A percentile compares a stretch with the other conserved stretches of the same genome.
Evolutionary conservation across 1,140 invertebrate species (phyloP).

Genomic region (Microplitis demolitor): DNA sequence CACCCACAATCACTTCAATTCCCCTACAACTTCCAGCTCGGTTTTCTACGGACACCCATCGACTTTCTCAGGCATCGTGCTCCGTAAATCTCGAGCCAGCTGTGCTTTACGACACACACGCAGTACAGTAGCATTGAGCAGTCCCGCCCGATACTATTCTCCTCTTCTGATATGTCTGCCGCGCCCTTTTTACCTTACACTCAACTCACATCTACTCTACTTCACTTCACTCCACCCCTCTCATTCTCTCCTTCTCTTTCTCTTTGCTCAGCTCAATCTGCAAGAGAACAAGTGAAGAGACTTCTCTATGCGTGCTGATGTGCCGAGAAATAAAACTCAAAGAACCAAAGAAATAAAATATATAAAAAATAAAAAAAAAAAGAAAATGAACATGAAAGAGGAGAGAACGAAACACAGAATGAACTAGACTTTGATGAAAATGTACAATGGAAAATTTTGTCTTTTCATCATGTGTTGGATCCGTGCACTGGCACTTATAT

Average conservation of each 20-base stretch:
- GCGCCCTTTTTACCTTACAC: background rate
- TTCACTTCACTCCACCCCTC: background rate
- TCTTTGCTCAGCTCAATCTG: no score
- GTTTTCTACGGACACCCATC: conserved; percentile 5
- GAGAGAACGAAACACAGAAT: no score
- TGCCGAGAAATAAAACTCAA: conserved; percentile 3
- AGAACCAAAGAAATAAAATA: background rate
- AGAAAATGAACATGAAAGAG: background rate
- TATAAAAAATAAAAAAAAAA: background rate
- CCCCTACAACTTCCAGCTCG: background rate
- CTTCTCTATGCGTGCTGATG: conserved; percentile 1
- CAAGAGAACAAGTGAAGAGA: background rate
- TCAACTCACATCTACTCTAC: background rate
- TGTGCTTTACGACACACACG: conserved; percentile 44
- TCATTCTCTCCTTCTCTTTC: no score
- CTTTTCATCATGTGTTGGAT: conserved; percentile 1
- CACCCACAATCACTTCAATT: conserved; percentile 10
- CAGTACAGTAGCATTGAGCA: conserved; percentile 1
- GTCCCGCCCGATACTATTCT: conserved; percentile 25
- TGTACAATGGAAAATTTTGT: conserved; percentile 9
- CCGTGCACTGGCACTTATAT: background rate
- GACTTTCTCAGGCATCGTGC: conserved; percentile 33
- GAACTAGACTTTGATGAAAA: background rate
- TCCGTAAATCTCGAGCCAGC: conserved; percentile 48
- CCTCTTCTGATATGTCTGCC: conserved; percentile 21